Conservation (phyloP, 2,113 vertebrate species). For the Gadus macrocephalus region DNA sequence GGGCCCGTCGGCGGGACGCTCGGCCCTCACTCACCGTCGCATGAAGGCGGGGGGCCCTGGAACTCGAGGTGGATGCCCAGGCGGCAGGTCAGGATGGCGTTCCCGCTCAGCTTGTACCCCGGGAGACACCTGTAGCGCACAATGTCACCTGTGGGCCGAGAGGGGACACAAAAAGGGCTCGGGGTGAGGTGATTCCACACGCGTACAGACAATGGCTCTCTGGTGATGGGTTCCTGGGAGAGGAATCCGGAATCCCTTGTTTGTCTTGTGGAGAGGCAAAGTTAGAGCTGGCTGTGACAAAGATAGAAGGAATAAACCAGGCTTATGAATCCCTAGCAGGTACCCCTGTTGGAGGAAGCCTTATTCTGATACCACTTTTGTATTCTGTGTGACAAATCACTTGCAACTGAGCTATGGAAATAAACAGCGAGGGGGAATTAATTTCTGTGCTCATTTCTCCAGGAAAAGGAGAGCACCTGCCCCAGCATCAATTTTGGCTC, state of each 20-base stretch:
- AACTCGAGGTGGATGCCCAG: conserved; percentile 88
- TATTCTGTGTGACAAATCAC: conserved; percentile 36
- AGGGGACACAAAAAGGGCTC: background rate
- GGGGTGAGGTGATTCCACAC: conserved; percentile 4
- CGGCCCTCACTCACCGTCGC: conserved; percentile 79
- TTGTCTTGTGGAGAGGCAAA: conserved; percentile 17
- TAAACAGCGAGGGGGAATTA: conserved; percentile 35
- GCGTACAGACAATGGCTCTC: background rate
- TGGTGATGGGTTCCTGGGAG: background rate
- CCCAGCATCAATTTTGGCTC: conserved; percentile 25
- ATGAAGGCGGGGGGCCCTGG: conserved; percentile 87
- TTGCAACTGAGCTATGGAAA: conserved; percentile 22
- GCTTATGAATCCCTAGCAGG: conserved; percentile 19
- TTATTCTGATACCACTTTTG: too few relatives aligned
- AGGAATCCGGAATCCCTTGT: conserved; percentile 17
- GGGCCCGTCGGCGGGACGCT: too few relatives aligned
- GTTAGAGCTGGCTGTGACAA: conserved; percentile 8
- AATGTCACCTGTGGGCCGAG: conserved; percentile 79
- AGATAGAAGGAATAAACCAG: background rate
- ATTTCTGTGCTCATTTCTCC: conserved; percentile 15
- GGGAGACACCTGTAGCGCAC: conserved; percentile 91
- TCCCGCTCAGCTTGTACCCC: conserved; percentile 87
- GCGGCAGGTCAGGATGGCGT: conserved; percentile 87
- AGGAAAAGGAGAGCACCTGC: conserved; percentile 18
- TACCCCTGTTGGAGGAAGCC: too few relatives aligned